Evolutionary conservation across 1,140 invertebrate species (phyloP).

Genomic region (Euwallacea fornicatus): DNA sequence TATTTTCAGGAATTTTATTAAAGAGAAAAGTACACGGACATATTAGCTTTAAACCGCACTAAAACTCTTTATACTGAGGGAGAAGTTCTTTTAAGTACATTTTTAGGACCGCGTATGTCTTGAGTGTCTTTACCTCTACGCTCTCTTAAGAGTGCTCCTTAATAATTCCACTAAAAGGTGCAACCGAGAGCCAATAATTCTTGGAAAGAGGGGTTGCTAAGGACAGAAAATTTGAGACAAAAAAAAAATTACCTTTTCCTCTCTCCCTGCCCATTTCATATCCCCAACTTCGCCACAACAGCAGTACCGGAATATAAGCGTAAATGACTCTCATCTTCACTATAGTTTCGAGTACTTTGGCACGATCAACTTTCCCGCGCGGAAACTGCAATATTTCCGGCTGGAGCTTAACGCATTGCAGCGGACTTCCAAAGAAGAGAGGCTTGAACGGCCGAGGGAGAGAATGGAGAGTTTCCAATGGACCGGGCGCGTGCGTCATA

Average conservation of each 20-base stretch:
- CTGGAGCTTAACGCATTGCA: slow-evolving; percentile 13
- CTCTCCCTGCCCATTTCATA: slow-evolving; percentile 2
- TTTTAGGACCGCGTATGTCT: too few relatives aligned
- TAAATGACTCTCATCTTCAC: background rate
- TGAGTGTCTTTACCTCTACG: too few relatives aligned
- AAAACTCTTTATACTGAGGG: too few relatives aligned
- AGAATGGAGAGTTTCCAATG: background rate
- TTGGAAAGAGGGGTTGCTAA: too few relatives aligned
- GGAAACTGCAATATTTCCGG: background rate
- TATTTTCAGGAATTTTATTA: too few relatives aligned
- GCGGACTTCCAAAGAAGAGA: slow-evolving; percentile 7
- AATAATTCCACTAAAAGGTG: too few relatives aligned
- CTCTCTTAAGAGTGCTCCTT: too few relatives aligned
- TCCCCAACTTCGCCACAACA: background rate
- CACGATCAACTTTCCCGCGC: slow-evolving; percentile 11
- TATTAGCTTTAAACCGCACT: too few relatives aligned
- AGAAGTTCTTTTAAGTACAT: too few relatives aligned
- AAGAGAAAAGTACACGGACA: background rate
- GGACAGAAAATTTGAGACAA: too few relatives aligned
- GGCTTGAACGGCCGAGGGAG: slow-evolving; percentile 6
- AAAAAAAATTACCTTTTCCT: slow-evolving; percentile 2
- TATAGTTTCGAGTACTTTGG: background rate
- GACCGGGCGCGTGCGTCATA: slow-evolving; percentile 12
- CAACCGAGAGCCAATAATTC: too few relatives aligned
- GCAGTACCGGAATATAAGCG: background rate